A percentile compares a stretch with the other conserved stretches of the same genome.
Conservation (phyloP, 2,797 vertebrate genomes). For the Sebastes kiyomatsui region DNA sequence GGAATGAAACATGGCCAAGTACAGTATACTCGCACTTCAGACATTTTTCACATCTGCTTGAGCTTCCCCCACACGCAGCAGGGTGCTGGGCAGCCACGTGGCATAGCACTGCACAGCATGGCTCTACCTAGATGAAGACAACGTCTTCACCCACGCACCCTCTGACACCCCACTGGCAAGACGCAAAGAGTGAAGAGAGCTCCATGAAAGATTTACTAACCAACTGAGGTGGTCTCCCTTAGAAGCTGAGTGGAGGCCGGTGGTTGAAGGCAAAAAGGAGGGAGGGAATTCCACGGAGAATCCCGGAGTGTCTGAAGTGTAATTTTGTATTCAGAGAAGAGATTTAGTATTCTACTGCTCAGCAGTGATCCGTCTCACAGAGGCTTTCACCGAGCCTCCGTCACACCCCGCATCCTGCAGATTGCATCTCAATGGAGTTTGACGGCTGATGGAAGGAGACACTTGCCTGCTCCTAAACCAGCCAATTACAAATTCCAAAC, state of each 20-base stretch:
- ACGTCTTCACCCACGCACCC: slow-evolving; percentile 50
- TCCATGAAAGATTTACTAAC: slow-evolving; percentile 74
- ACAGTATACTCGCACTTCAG: slow-evolving; percentile 1
- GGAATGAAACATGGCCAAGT: neutral
- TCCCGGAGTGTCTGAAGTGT: slow-evolving; percentile 64
- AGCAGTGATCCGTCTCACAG: slow-evolving; percentile 59
- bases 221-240: slow-evolving; percentile 59
- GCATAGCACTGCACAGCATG: slow-evolving; percentile 56
- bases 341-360: slow-evolving; percentile 67
- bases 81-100: slow-evolving; percentile 47
- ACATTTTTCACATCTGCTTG: slow-evolving; percentile 45
- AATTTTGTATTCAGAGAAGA: slow-evolving; percentile 71
- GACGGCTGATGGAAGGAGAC: slow-evolving; percentile 57
- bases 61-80: slow-evolving; percentile 46
- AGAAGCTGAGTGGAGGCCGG: slow-evolving; percentile 49
- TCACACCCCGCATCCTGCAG: slow-evolving; percentile 41
- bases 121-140: slow-evolving; percentile 61
- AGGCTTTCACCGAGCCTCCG: slow-evolving; percentile 52
- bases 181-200: slow-evolving; percentile 31
- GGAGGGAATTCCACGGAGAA: slow-evolving; percentile 62
- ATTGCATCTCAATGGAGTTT: slow-evolving; percentile 46
- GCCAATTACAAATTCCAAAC: slow-evolving; percentile 52
- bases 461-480: slow-evolving; percentile 34
- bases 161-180: slow-evolving; percentile 51
- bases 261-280: slow-evolving; percentile 33